Evolutionary conservation across 2,888 invertebrate species (phyloP).

Genomic region (Pharmacophagus antenor): DNA sequence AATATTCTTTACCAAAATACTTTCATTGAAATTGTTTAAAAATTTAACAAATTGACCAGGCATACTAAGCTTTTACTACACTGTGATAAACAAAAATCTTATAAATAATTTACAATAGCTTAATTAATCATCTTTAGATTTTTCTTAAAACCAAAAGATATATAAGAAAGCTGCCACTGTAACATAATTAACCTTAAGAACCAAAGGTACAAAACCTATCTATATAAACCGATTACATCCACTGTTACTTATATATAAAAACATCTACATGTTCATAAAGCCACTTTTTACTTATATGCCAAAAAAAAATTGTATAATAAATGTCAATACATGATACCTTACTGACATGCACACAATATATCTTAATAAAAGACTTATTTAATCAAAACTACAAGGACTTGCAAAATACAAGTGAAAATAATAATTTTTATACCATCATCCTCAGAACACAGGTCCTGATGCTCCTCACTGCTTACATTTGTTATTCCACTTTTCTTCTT

Average conservation of each 20-base stretch:
- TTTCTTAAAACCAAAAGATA: neutral
- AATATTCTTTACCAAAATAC: too few relatives aligned
- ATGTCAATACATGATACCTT: neutral
- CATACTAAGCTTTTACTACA: too few relatives aligned
- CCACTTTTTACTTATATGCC: neutral
- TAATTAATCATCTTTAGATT: neutral
- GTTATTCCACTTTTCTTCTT: conserved; percentile 72
- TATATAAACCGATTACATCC: neutral
- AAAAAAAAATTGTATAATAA: neutral
- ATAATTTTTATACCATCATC: conserved; percentile 62
- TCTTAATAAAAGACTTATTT: neutral
- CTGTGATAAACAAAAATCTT: neutral
- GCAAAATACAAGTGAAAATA: conserved; percentile 31
- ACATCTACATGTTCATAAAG: neutral
- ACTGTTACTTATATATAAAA: neutral
- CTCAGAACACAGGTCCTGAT: conserved; percentile 54
- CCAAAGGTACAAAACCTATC: too few relatives aligned
- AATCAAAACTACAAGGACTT: conserved; percentile 13
- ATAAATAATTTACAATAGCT: neutral
- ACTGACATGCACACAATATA: conserved; percentile 6
- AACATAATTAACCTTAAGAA: neutral
- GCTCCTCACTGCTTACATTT: conserved; percentile 60
- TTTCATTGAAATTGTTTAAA: too few relatives aligned
- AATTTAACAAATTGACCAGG: too few relatives aligned
- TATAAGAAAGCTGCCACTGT: neutral